phyloP scores from a whole-genome alignment of 2,888 invertebrate species.

The Acronicta alni region DNA sequence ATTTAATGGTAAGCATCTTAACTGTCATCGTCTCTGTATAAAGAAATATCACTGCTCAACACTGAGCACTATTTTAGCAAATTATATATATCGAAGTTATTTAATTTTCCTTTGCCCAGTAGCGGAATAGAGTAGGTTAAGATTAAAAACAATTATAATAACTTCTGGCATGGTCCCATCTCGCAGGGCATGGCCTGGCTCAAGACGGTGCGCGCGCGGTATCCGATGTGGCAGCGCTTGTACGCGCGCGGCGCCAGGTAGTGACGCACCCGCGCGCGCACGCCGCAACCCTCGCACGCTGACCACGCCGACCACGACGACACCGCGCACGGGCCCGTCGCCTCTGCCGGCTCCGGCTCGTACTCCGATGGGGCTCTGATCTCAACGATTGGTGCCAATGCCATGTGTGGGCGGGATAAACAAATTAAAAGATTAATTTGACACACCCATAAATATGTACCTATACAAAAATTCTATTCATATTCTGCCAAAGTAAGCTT shows the following conservation, averaged over 20 bases:
- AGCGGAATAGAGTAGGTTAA: background rate
- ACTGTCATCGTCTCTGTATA: no score
- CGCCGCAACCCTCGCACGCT: slow-evolving; percentile 92
- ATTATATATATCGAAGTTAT: no score
- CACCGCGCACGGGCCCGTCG: slow-evolving; percentile 90
- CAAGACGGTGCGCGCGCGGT: slow-evolving; percentile 75
- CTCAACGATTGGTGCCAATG: background rate
- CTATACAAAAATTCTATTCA: no score
- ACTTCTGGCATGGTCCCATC: slow-evolving; percentile 80
- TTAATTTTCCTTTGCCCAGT: no score
- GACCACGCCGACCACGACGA: slow-evolving; percentile 94
- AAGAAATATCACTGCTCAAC: no score
- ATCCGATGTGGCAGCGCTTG: slow-evolving; percentile 90
- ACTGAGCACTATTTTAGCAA: no score
- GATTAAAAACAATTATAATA: background rate
- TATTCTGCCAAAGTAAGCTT: no score
- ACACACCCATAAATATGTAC: no score
- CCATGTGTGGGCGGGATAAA: no score
- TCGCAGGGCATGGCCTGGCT: slow-evolving; percentile 85
- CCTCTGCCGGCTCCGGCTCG: slow-evolving; percentile 82
- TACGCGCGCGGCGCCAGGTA: slow-evolving; percentile 90
- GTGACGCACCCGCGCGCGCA: slow-evolving; percentile 92
- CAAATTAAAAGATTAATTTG: no score
- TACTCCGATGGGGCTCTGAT: slow-evolving; percentile 81
- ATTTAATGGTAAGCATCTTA: no score